Conservation (phyloP, 1,140 invertebrate genomes). For the Bombus huntii region DNA sequence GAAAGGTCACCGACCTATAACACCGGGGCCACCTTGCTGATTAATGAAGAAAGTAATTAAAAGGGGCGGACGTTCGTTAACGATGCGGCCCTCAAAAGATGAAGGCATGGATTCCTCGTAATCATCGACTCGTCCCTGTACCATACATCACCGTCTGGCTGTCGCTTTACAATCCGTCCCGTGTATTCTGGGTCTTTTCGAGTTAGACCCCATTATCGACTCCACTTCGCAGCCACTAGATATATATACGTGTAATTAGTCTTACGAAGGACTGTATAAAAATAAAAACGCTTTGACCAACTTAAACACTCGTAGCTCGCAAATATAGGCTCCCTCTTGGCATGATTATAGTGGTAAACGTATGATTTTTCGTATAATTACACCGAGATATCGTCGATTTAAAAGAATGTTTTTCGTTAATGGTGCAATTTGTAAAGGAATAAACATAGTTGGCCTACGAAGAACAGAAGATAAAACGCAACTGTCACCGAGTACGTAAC, state of each 20-base stretch:
- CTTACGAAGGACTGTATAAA: not conserved
- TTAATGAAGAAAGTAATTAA: conserved; percentile 56
- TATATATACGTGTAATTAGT: conserved; percentile 49
- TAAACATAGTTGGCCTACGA: no score
- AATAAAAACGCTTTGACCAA: conserved; percentile 10
- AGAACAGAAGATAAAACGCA: no score
- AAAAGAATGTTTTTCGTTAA: no score
- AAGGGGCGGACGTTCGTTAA: conserved; percentile 54
- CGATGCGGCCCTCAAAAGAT: conserved; percentile 5
- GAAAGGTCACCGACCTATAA: conserved; percentile 2
- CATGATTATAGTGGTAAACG: no score
- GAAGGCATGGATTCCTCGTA: conserved; percentile 50
- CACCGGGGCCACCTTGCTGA: conserved; percentile 27
- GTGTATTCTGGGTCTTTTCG: conserved; percentile 20
- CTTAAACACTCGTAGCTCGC: not conserved
- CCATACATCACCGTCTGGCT: conserved; percentile 56
- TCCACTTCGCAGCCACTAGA: conserved; percentile 9
- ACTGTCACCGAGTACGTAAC: no score
- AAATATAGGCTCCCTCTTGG: not conserved
- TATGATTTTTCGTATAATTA: no score
- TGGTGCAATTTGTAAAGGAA: no score
- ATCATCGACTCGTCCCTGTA: conserved; percentile 39
- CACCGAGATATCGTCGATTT: no score
- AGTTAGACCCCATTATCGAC: conserved; percentile 19
- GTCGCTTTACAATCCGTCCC: conserved; percentile 4